A percentile compares a stretch with the other conserved stretches of the same genome.
Conservation (phyloP, 1,140 invertebrate species). For the Drosophila ogumai region DNA sequence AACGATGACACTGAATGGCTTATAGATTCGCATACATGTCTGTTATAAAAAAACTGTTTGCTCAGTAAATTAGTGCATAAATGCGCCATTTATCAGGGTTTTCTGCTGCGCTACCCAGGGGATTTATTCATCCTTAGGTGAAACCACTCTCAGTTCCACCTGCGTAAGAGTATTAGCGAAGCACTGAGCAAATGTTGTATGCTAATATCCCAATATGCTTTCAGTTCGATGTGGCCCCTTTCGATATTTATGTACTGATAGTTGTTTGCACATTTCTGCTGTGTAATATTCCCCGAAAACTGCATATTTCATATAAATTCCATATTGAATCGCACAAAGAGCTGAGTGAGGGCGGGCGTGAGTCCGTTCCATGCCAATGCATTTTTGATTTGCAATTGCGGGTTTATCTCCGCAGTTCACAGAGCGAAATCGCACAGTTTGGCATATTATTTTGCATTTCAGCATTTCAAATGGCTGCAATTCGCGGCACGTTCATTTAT, state of each 20-base stretch:
- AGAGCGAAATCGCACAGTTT: constrained; percentile 9
- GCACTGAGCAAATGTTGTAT: constrained; percentile 16
- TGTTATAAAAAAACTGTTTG: background rate
- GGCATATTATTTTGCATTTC: constrained; percentile 30
- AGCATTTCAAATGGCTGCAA: constrained; percentile 26
- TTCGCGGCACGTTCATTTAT: constrained; percentile 34
- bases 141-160: background rate
- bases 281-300: constrained; percentile 25
- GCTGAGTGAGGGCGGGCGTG: background rate
- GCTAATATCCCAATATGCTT: constrained; percentile 24
- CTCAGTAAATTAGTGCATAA: constrained; percentile 12
- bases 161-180: constrained; percentile 10
- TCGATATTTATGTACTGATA: constrained; percentile 27
- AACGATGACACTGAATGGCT: constrained; percentile 31
- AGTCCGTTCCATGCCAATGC: constrained; percentile 43
- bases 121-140: background rate
- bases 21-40: constrained; percentile 21
- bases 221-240: constrained; percentile 1
- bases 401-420: constrained; percentile 31
- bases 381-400: constrained; percentile 48
- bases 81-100: background rate
- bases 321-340: constrained; percentile 34
- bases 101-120: too few relatives aligned
- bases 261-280: constrained; percentile 17
- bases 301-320: constrained; percentile 46